phyloP scores from a whole-genome alignment of 2,888 invertebrate genomes.

The Scaptomyza flava region DNA sequence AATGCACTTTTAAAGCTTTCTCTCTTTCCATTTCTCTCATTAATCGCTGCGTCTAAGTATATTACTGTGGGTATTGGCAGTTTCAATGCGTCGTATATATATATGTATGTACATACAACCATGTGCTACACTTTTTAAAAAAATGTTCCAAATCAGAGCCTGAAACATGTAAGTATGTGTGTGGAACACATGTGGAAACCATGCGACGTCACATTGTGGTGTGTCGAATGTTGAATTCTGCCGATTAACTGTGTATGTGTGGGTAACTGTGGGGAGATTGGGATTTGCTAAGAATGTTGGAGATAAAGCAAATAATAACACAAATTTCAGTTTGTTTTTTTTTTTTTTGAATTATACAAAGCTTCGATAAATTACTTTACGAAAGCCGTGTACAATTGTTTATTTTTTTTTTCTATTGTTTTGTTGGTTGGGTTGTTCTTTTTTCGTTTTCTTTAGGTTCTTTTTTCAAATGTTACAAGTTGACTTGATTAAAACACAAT shows the following conservation, averaged over 20 bases:
- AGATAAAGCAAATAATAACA: constrained; percentile 69
- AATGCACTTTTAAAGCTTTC: not conserved
- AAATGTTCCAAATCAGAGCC: constrained; percentile 25
- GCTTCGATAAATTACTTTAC: constrained; percentile 73
- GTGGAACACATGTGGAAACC: constrained; percentile 30
- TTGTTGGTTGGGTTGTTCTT: constrained; percentile 56
- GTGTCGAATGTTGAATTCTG: not conserved
- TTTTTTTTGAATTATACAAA: constrained; percentile 76
- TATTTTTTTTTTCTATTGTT: constrained; percentile 71
- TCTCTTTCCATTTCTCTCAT: not conserved
- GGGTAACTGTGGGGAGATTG: not conserved
- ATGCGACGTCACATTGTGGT: constrained; percentile 18
- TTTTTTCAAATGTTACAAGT: constrained; percentile 53
- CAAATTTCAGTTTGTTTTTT: constrained; percentile 50
- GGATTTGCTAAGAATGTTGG: constrained; percentile 23
- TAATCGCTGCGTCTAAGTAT: constrained; percentile 4
- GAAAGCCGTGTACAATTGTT: constrained; percentile 77
- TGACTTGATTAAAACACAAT: constrained; percentile 62
- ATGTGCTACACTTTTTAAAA: constrained; percentile 15
- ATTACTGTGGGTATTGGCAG: constrained; percentile 6
- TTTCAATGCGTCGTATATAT: constrained; percentile 4
- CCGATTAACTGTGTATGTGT: not conserved
- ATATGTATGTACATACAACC: constrained; percentile 11
- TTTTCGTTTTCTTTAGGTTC: constrained; percentile 28
- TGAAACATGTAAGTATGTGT: constrained; percentile 11